Percentiles rank a stretch among this genome's conserved stretches.
phyloP scores from a whole-genome alignment of 2,797 vertebrate genomes.

The Amazona finschi region DNA sequence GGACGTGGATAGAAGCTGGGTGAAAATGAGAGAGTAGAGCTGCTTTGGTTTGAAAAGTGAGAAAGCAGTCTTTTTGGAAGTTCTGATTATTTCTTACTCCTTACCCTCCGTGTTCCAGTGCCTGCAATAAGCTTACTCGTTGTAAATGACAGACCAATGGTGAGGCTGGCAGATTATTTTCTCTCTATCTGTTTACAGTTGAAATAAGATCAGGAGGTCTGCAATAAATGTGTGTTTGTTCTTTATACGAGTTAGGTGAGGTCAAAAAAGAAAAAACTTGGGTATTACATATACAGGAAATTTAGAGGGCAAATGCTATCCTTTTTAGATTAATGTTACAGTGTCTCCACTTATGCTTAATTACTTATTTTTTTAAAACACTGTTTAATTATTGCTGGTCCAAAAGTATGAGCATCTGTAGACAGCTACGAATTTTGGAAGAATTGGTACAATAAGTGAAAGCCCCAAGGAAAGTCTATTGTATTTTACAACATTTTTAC shows the following conservation, averaged over 20 bases:
- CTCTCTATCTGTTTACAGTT: background rate
- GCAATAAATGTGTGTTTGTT: background rate
- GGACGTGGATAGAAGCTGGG: background rate
- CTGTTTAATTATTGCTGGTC: background rate
- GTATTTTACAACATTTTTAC: background rate
- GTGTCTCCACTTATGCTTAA: background rate
- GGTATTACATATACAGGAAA: background rate
- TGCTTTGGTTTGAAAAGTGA: background rate
- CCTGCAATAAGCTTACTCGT: background rate
- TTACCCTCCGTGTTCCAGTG: background rate
- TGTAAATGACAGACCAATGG: background rate
- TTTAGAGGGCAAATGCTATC: background rate
- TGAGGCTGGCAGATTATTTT: background rate
- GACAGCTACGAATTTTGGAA: background rate
- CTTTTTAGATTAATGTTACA: background rate
- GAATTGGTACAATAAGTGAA: background rate
- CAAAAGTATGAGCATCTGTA: background rate
- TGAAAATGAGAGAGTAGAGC: background rate
- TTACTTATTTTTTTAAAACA: background rate
- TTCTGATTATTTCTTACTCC: background rate
- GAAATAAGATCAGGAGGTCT: background rate
- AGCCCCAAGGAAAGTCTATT: background rate
- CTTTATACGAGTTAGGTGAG: background rate
- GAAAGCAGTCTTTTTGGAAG: background rate
- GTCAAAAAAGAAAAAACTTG: background rate